Base-by-base conservation (phyloP, 2,113 vertebrate species). In the Spizaetus ornatus region DNA sequence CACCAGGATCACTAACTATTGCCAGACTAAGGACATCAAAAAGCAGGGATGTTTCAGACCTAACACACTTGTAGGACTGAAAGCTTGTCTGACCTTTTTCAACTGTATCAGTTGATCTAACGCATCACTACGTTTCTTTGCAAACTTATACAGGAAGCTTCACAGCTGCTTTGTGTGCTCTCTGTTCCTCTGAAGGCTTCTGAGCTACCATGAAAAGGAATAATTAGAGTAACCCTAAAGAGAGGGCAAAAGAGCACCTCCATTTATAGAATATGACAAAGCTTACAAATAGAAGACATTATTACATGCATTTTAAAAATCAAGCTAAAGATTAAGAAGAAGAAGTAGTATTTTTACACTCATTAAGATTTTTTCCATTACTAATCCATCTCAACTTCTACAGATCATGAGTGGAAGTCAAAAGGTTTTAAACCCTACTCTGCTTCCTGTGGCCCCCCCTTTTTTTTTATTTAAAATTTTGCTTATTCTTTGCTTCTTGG, bases 391-490 rank as follows among this genome's bases (percentile, higher is more conserved):
- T 65, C 29, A 61, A 38, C 25, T 73, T 73, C 36, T 47, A 61
- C 55, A 78, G 16, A 81, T 50, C 36, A 32, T 5, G 23, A 67
- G 16, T 3, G 42, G 48, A 90, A 78, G 45, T 38, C 38, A 55
- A 58, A 59, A 65, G 27, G 18, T 45, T 84, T 92, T 58, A 58
- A 80, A 65, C 55, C 0, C 1, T 22, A 40, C 10, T 32, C 27
- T 12, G 4, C 7, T 3, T 2, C 7, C 2, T 8, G 4, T 50
- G 48, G 2, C 11, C 8, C 3, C 3, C 0, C 5, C 4, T 13
- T 22, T 62, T 25, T 29, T 50, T 26, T 16, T 1, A n/a, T 11
- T 47, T 32, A 45, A 55, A 69, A 15, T 22, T 13, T 21, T 56
- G 11, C 19, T 59, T 56, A n/a, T 62, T 62, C 62, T 34, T 79